Percentiles rank a stretch among this genome's conserved stretches.
phyloP scores from a whole-genome alignment of 2,113 vertebrate species.

The Ptyas mucosa region DNA sequence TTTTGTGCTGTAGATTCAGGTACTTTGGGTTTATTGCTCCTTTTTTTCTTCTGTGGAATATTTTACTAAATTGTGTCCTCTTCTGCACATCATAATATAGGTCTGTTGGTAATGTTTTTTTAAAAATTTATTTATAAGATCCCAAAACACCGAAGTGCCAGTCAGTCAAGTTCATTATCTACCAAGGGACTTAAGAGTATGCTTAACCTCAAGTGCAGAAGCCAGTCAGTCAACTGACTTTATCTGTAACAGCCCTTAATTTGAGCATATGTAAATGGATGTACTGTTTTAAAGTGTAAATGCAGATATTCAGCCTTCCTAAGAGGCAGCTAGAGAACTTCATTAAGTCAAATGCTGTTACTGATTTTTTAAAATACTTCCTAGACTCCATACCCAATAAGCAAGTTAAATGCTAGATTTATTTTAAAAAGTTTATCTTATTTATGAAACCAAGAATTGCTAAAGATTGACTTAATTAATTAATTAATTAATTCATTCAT shows the following conservation, averaged over 20 bases:
- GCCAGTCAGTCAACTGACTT: neutral
- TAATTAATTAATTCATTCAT: no score
- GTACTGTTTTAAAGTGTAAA: neutral
- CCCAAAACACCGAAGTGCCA: slow-evolving; percentile 5
- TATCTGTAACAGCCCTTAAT: slow-evolving; percentile 12
- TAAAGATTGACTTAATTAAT: neutral
- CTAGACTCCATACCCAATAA: neutral
- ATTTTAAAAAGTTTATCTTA: neutral
- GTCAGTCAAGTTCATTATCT: neutral
- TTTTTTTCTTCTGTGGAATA: slow-evolving; percentile 4
- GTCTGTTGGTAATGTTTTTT: slow-evolving; percentile 4
- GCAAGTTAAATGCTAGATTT: slow-evolving; percentile 2
- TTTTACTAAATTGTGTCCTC: slow-evolving; percentile 35
- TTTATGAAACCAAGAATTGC: neutral
- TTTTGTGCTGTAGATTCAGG: neutral
- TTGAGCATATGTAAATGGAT: slow-evolving; percentile 3
- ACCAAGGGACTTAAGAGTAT: neutral
- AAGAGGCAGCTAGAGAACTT: neutral
- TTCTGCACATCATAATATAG: slow-evolving; percentile 36
- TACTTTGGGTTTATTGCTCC: neutral
- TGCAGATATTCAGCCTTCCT: slow-evolving; percentile 2
- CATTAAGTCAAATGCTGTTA: slow-evolving; percentile 11
- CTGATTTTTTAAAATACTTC: slow-evolving; percentile 5
- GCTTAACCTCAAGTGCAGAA: neutral
- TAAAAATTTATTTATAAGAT: slow-evolving; percentile 18